These are phyloP conservation scores for Drosophila melanica DNA, from an alignment of 1,140 invertebrate species.

Conservation along the genomic window DNA sequence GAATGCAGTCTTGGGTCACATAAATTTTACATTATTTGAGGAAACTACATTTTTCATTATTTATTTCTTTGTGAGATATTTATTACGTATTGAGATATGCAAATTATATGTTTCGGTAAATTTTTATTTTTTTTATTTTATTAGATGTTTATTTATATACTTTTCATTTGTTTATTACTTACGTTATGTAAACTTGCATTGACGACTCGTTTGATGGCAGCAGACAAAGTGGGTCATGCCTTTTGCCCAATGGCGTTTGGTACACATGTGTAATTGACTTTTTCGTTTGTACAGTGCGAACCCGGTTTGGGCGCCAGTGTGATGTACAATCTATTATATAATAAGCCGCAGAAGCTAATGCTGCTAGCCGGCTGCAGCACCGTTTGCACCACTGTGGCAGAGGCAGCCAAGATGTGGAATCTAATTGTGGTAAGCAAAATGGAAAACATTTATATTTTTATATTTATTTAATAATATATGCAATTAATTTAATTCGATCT, in stretches of 20 bases:
- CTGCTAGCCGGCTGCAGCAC: constrained; percentile 98
- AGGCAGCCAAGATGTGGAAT: constrained; percentile 99
- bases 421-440: constrained; percentile 94
- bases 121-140: too few species aligned
- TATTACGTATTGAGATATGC: too few species aligned
- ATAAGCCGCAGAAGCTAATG: constrained; percentile 97
- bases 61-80: too few species aligned
- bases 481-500: background rate
- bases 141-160: background rate
- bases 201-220: constrained; percentile 30
- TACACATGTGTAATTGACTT: constrained; percentile 52
- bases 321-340: constrained; percentile 99
- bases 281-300: constrained; percentile 91
- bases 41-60: too few species aligned
- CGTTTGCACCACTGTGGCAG: constrained; percentile 99
- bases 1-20: too few species aligned
- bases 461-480: background rate
- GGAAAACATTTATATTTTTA: background rate
- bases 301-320: constrained; percentile 98
- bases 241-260: constrained; percentile 34
- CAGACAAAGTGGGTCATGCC: constrained; percentile 45
- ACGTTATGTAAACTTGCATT: constrained; percentile 31
- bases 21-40: too few species aligned
- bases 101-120: too few species aligned
- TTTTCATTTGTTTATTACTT: constrained; percentile 19